phyloP scores from a whole-genome alignment of 2,797 vertebrate species.

The Brachymystax lenok region DNA sequence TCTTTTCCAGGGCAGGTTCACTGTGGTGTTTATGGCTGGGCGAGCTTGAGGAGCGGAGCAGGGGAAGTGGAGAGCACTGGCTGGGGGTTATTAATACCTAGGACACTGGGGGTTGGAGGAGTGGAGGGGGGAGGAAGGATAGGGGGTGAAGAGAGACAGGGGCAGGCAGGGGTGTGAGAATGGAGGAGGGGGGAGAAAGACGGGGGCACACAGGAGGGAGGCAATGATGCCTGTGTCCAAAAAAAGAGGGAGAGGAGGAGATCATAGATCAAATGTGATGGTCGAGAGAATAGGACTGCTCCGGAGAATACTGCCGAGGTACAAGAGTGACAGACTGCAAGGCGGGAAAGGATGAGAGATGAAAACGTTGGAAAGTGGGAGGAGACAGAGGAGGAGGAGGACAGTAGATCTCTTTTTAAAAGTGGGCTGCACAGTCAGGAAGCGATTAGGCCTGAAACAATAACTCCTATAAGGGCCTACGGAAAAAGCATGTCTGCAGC shows the following conservation, averaged over 20 bases:
- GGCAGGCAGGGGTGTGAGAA: neutral
- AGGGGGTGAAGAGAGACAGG: neutral
- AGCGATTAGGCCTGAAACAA: constrained; percentile 70
- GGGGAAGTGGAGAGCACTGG: neutral
- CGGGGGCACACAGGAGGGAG: neutral
- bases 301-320: too few relatives aligned
- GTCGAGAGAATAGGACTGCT: too few relatives aligned
- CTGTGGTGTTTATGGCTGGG: constrained; percentile 42
- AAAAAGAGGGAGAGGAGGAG: constrained; percentile 38
- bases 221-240: neutral
- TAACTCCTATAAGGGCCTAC: constrained; percentile 70
- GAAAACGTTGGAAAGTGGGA: too few relatives aligned
- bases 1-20: constrained; percentile 16
- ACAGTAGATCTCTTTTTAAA: constrained; percentile 44
- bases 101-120: neutral
- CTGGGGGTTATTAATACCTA: neutral
- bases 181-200: neutral
- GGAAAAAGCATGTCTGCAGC: constrained; percentile 67
- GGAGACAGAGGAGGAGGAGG: constrained; percentile 7
- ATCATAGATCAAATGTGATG: too few relatives aligned
- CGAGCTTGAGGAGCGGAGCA: constrained; percentile 32
- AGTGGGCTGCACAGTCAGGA: constrained; percentile 59
- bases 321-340: too few relatives aligned
- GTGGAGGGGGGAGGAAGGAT: neutral
- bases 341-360: too few relatives aligned